Base-by-base conservation (phyloP, 2,888 invertebrate species). In the Epinotia demarniana region DNA sequence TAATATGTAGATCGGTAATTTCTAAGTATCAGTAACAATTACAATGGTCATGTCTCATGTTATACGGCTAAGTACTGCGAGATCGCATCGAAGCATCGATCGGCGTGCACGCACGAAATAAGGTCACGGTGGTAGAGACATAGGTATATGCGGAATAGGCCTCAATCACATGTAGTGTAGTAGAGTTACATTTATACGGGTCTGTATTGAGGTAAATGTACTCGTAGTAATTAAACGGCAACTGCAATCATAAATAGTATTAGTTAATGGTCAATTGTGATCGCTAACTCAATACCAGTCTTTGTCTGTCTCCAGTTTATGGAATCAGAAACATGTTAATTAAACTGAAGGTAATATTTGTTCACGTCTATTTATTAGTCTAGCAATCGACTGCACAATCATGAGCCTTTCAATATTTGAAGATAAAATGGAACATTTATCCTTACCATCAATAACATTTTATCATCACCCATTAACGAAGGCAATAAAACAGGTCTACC, bases 401-500 rank as follows among this genome's bases (percentile, higher is more conserved):
- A 58, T 69, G 58, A 60, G 5, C 57, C 58, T 9, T 60, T 69
- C 69, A 69, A 69, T 69, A 60, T 69, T 69, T 69, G 69, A 60
- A 69, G 69, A 69, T 69, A 60, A 69, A 69, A 69, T 69, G 27
- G 58, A 69, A 69, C 69, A 69, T 69, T 69, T 69, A 69, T 69
- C 69, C 69, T 43, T 43, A 67, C 73, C 55, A 62, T 60, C 75
- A 75, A 71, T 75, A 75, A 75, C 69, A 55, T 71, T 71, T 75
- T 75, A 71, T 75, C 71, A 75, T 75, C 71, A 61, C 64, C 66
- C 70, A 71, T 71, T 75, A 75, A 75, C 70, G 53, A 75, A 71
- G 64, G 71, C 60, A 75, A 75, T 75, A 75, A 75, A 75, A 75
- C 64, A 75, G 75, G 60, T 74, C 58, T 70, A 70, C 74, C 63